Evolutionary conservation across 2,113 vertebrate genomes (phyloP).

Genomic region (Pagrus major): DNA sequence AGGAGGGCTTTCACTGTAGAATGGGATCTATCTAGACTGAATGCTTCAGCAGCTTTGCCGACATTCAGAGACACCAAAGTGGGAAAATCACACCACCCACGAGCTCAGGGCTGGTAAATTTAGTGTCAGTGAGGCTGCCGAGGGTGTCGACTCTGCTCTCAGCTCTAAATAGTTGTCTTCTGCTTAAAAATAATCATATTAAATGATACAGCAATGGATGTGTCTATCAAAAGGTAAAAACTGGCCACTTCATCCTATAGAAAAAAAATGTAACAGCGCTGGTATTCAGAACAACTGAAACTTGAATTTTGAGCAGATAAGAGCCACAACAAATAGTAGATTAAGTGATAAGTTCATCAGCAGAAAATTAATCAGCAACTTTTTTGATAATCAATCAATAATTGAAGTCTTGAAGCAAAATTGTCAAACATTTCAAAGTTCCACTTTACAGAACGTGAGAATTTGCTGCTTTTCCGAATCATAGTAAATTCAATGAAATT

Average conservation of each 20-base stretch:
- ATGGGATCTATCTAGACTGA: constrained; percentile 41
- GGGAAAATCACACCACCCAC: constrained; percentile 67
- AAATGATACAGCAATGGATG: neutral
- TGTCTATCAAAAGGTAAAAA: neutral
- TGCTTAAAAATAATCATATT: neutral
- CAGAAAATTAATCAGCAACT: too few species aligned
- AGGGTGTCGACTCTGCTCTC: neutral
- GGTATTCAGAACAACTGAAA: too few species aligned
- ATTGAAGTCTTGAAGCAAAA: too few species aligned
- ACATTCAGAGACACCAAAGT: constrained; percentile 29
- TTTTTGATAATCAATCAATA: too few species aligned
- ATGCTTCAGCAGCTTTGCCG: constrained; percentile 43
- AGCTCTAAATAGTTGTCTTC: neutral
- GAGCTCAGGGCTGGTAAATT: constrained; percentile 31
- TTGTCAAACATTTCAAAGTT: neutral
- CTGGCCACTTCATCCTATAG: neutral
- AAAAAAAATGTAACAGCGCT: neutral
- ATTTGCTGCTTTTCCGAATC: neutral
- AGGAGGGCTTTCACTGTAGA: constrained; percentile 25
- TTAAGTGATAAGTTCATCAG: too few species aligned
- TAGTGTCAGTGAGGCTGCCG: constrained; percentile 6
- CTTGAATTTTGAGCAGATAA: too few species aligned
- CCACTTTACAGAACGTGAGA: neutral
- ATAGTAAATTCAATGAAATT: neutral
- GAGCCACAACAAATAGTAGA: too few species aligned